Evolutionary conservation across 2,113 vertebrate genomes (phyloP).

Genomic region (Syngnathus floridae): DNA sequence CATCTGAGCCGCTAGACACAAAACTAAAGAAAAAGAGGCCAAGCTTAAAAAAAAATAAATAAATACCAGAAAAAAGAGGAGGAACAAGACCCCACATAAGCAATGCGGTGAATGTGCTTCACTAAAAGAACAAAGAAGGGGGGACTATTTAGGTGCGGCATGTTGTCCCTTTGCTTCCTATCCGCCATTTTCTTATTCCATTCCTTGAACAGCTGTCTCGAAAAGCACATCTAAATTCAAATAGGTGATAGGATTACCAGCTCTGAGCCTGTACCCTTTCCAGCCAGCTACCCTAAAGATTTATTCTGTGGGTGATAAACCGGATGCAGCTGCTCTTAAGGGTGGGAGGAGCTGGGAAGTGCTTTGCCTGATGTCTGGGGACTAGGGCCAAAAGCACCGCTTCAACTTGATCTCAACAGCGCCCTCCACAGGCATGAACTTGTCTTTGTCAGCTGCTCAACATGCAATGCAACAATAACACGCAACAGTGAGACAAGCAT

Average conservation of each 20-base stretch:
- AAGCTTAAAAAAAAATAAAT: conserved; percentile 16
- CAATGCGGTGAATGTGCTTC: conserved; percentile 3
- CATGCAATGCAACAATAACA: background rate
- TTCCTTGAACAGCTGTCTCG: conserved; percentile 46
- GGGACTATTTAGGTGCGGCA: no score
- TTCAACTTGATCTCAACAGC: conserved; percentile 50
- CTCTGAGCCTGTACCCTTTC: conserved; percentile 35
- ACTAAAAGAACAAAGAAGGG: conserved; percentile 13
- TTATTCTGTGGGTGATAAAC: conserved; percentile 64
- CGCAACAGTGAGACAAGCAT: background rate
- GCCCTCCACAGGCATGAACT: conserved; percentile 56
- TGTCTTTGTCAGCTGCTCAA: conserved; percentile 1
- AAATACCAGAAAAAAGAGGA: no score
- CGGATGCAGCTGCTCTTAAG: conserved; percentile 76
- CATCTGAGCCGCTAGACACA: conserved; percentile 8
- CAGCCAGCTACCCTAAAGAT: conserved; percentile 58
- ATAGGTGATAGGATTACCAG: conserved; percentile 54
- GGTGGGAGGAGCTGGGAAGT: conserved; percentile 44
- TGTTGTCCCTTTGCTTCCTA: conserved; percentile 23
- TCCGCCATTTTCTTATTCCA: conserved; percentile 58
- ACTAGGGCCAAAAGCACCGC: conserved; percentile 26
- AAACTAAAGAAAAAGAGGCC: conserved; percentile 14
- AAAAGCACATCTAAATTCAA: conserved; percentile 64
- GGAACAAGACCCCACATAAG: conserved; percentile 1
- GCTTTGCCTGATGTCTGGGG: conserved; percentile 46